Base-by-base conservation (phyloP, 2,113 vertebrate genomes). In the Rhadina sibilatrix region DNA sequence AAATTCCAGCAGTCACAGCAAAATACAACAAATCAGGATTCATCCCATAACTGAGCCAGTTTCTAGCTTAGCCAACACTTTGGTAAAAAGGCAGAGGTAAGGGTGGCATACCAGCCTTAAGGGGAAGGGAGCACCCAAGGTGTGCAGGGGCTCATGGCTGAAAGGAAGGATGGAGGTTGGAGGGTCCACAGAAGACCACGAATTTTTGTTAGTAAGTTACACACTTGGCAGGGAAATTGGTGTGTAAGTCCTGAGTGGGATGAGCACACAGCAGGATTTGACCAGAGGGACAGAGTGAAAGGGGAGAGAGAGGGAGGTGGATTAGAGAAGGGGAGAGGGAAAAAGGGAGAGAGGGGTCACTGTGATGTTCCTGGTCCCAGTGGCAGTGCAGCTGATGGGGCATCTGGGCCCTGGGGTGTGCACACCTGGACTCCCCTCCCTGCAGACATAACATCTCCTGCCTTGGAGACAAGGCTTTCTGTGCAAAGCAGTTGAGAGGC, bases 331-430 rank as follows among this genome's bases (percentile, higher is more conserved):
- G 33, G 15, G 5, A 23, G 40, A 38, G 31, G 20, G 25, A 2
- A 12, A 22, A 31, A 1, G 40, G 28, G 20, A 37, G 11, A 21
- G 37, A 13, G 37, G 23, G 23, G 5, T 40, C 24, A 1, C 10
- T 0, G 6, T 21, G 23, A 15, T 1, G 13, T 2, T 69, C 22
- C 64, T 44, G 72, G 11, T 28, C 12, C 16, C 21, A 6, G 9
- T 0, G 1, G 7, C 1, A 4, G 4, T 42, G 30, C 30, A 10
- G 20, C 24, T 42, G 23, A 4, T 0, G 5, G 16, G 13, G 11
- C 3, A 9, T 35, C 31, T 21, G 31, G 2, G 14, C 16, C 35
- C 24, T 24, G 50, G 44, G 12, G 1, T 35, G 25, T 21, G 76
- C 46, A 52, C 46, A 25, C 37, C 12, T 52, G 56, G 20, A 46